phyloP scores from a whole-genome alignment of 2,888 invertebrate species.

The Cerastis leucographa region DNA sequence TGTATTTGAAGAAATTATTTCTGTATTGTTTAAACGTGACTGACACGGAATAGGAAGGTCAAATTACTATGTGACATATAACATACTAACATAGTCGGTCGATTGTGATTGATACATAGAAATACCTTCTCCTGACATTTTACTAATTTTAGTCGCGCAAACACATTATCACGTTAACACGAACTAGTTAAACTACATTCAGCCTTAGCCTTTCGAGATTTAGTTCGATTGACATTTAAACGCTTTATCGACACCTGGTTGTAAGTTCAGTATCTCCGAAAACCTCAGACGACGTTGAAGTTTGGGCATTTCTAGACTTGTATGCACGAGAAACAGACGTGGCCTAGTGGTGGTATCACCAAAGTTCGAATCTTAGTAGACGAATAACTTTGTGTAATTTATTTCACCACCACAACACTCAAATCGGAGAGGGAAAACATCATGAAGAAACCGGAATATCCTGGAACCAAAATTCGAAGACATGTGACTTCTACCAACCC shows the following conservation, averaged over 20 bases:
- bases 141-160: neutral
- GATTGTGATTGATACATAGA: too few species aligned
- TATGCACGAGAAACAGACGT: neutral
- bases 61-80: neutral
- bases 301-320: neutral
- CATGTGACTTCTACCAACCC: neutral
- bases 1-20: neutral
- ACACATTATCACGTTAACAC: neutral
- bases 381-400: neutral
- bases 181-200: neutral
- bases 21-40: neutral
- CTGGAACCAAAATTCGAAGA: too few species aligned
- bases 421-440: neutral
- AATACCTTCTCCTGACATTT: neutral
- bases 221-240: conserved; percentile 8
- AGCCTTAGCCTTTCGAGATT: neutral
- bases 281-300: neutral
- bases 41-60: neutral
- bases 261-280: neutral
- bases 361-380: neutral
- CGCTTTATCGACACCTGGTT: neutral
- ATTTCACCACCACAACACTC: neutral
- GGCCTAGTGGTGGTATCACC: neutral
- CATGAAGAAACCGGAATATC: neutral
- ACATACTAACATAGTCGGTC: too few species aligned